Percentiles rank a stretch among this genome's conserved stretches.
Evolutionary conservation across 64 coral and sea anemone genomes (phyloP).

Genomic region (Pocillopora verrucosa): DNA sequence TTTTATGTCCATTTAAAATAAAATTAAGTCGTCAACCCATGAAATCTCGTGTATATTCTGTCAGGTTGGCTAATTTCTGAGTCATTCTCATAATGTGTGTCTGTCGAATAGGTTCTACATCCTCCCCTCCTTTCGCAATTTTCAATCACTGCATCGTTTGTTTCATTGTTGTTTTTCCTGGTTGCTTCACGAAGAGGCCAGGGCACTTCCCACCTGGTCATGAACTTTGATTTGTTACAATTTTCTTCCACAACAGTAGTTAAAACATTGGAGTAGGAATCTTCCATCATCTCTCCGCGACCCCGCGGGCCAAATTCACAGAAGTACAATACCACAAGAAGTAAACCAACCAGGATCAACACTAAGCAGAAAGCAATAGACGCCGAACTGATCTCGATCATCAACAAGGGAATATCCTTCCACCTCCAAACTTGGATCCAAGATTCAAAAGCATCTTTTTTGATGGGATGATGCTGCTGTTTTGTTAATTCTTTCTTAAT

Average conservation of each 20-base stretch:
- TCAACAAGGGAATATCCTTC: neutral
- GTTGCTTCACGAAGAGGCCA: neutral
- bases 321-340: conserved; percentile 3
- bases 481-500: neutral
- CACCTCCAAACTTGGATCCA: neutral
- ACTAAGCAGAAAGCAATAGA: neutral
- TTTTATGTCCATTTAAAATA: neutral
- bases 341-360: conserved; percentile 15
- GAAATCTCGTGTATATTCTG: neutral
- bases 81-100: neutral
- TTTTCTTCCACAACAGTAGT: neutral
- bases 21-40: neutral
- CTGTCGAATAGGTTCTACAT: neutral
- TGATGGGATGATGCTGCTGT: neutral
- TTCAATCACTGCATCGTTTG: neutral
- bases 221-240: conserved; percentile 4
- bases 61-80: conserved; percentile 1
- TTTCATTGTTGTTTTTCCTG: neutral
- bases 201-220: neutral
- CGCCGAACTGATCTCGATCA: conserved; percentile 2
- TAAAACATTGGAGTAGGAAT: neutral
- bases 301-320: conserved; percentile 14
- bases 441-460: neutral
- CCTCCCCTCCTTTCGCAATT: neutral
- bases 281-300: neutral